Conservation (phyloP, 2,888 invertebrate species). For the Eurytoma adleriae region DNA sequence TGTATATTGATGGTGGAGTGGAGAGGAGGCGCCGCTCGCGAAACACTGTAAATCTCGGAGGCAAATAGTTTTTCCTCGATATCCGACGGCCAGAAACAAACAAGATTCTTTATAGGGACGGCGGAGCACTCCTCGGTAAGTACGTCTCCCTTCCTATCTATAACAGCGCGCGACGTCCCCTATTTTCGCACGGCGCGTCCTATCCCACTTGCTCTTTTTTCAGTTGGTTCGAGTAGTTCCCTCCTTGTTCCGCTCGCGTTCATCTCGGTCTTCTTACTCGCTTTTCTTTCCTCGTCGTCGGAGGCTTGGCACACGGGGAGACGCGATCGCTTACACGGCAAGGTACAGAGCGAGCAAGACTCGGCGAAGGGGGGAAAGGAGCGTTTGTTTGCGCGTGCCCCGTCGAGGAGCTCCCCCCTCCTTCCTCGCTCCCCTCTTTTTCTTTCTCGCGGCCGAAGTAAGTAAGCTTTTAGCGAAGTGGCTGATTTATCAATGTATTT, state of each 20-base stretch:
- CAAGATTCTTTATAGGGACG: slow-evolving; percentile 73
- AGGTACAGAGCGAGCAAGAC: background rate
- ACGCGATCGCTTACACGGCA: slow-evolving; percentile 34
- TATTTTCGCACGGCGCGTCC: background rate
- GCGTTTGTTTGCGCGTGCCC: slow-evolving; percentile 67
- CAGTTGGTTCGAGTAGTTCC: background rate
- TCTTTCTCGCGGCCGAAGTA: slow-evolving; percentile 64
- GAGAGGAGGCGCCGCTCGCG: slow-evolving; percentile 58
- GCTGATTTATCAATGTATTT: slow-evolving; percentile 76
- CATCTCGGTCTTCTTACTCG: background rate
- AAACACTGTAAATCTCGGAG: slow-evolving; percentile 69
- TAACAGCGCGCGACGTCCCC: slow-evolving; percentile 32
- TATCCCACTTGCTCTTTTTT: background rate
- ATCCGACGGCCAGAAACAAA: slow-evolving; percentile 72
- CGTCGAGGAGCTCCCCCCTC: slow-evolving; percentile 62
- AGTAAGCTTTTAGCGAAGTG: slow-evolving; percentile 75
- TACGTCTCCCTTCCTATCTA: slow-evolving; percentile 61
- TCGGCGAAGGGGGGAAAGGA: slow-evolving; percentile 46
- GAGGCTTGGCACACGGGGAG: slow-evolving; percentile 21
- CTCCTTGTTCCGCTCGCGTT: slow-evolving; percentile 40
- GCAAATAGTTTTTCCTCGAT: slow-evolving; percentile 72
- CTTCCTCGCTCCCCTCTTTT: slow-evolving; percentile 57
- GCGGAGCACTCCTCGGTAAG: slow-evolving; percentile 71
- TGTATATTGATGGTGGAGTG: slow-evolving; percentile 25
- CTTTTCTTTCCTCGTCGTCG: background rate